Percentiles rank a stretch among this genome's conserved stretches.
phyloP scores from a whole-genome alignment of 2,113 vertebrate species.

The Thalassarche chlororhynchos region DNA sequence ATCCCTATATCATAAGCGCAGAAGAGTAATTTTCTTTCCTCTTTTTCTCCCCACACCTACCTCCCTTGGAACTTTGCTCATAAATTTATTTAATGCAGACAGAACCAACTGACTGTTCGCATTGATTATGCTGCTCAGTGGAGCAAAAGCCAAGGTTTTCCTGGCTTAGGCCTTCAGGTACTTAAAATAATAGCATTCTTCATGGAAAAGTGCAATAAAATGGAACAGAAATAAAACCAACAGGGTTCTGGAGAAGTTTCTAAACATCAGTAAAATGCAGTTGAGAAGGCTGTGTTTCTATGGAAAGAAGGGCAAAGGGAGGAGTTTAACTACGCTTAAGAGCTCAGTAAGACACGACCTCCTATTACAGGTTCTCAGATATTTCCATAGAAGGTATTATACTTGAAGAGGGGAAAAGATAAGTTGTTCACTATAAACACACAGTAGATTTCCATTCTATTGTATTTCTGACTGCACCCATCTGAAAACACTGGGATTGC shows the following conservation, averaged over 20 bases:
- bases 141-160: constrained; percentile 10
- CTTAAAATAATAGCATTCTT: constrained; percentile 25
- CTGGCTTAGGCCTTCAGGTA: not conserved
- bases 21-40: not conserved
- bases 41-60: not conserved
- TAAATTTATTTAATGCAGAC: not conserved
- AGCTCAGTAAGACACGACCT: not conserved
- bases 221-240: constrained; percentile 5
- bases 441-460: not conserved
- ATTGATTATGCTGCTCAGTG: not conserved
- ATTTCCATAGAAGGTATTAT: not conserved
- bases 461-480: not conserved
- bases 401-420: not conserved
- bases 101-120: not conserved
- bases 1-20: not conserved
- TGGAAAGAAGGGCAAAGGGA: not conserved
- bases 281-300: not conserved
- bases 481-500: not conserved
- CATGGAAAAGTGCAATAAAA: constrained; percentile 31
- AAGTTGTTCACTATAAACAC: not conserved
- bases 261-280: not conserved
- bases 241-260: not conserved
- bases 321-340: not conserved
- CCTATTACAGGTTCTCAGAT: not conserved
- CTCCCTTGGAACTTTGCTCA: not conserved